Base-by-base conservation (phyloP, 2,797 vertebrate genomes). In the Taenioides sp. region DNA sequence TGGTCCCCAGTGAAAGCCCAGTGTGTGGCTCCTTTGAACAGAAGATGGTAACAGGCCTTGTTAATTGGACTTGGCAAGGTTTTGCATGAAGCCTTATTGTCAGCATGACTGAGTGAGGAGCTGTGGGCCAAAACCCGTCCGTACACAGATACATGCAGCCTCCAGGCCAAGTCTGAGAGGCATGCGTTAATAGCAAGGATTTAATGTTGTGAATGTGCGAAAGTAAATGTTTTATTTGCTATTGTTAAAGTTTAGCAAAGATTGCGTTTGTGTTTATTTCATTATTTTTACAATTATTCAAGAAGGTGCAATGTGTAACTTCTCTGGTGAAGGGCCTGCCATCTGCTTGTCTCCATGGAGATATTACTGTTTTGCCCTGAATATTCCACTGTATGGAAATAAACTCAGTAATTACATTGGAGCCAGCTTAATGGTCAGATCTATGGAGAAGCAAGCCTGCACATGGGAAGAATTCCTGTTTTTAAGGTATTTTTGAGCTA, bases 51-150 rank as follows among this genome's bases (percentile, higher is more conserved):
- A 90, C 88, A 90, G 85, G 87, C 87, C 78, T 87, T 83, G 87
- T 82, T 93, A 93, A 93, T 92, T 92, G 91, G 90, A 92, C 81
- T 92, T 92, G 92, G 92, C 91, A 84, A 84, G 74, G 79, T 84
- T 86, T 76, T 81, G 84, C 78, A 79, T 87, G 78, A 89, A 80
- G 82, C 85, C 81, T 88, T 88, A 88, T 88, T 90, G 87, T 88
- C 88, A 83, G 76, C 79, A 78, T 87, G 86, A 89, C 80, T 87
- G 85, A 83, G 85, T 69, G 83, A 87, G 81, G 81, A 84, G 84
- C 83, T 78, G 72, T 78, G 70, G 77, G 85, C 89, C 82, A 91
- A 70, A 80, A 86, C 80, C 80, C 69, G 85, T 79, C 70, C 63
- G 25, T 63, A 74, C 82, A 76, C 74, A 79, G 73, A 74, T 60